A percentile compares a stretch with the other conserved stretches of the same genome.
These are phyloP conservation scores for Galerucella nymphaeae DNA, from an alignment of 2,888 invertebrate species.

Conservation along the genomic window DNA sequence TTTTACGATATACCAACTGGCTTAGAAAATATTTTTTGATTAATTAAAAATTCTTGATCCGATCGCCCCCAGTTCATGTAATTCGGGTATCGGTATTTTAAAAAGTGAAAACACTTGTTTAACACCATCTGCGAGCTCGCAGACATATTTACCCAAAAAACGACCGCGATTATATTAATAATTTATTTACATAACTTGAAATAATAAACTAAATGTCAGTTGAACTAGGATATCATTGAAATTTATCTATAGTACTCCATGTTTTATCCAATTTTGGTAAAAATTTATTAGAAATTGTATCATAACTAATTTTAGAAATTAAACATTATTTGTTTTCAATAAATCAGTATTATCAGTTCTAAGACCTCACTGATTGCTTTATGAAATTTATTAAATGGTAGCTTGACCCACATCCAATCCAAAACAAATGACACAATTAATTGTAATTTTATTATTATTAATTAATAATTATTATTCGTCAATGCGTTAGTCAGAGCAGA, in stretches of 20 bases:
- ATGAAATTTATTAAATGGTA: conserved; percentile 3
- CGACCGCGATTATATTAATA: conserved; percentile 1
- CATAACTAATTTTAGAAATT: too few relatives aligned
- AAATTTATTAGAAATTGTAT: too few relatives aligned
- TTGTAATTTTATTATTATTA: neutral
- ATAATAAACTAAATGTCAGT: neutral
- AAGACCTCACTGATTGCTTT: neutral
- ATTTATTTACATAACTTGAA: conserved; percentile 12
- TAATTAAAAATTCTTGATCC: too few relatives aligned
- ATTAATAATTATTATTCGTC: neutral
- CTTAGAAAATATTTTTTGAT: too few relatives aligned
- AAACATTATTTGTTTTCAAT: neutral
- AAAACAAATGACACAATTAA: conserved; percentile 9
- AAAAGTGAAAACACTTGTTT: conserved; percentile 9
- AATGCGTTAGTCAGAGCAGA: neutral
- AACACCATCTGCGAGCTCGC: neutral
- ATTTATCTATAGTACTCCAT: neutral
- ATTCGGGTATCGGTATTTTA: neutral
- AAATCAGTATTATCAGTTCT: conserved; percentile 1
- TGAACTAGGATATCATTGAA: neutral
- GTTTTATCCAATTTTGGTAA: too few relatives aligned
- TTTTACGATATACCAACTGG: too few relatives aligned
- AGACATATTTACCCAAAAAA: conserved; percentile 16
- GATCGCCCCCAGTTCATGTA: neutral
- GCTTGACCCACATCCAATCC: conserved; percentile 5